Evolutionary conservation across 2,888 invertebrate genomes (phyloP), one percentile per base, ranked within the genome.

Genomic region (Asteroscopus sphinx): DNA sequence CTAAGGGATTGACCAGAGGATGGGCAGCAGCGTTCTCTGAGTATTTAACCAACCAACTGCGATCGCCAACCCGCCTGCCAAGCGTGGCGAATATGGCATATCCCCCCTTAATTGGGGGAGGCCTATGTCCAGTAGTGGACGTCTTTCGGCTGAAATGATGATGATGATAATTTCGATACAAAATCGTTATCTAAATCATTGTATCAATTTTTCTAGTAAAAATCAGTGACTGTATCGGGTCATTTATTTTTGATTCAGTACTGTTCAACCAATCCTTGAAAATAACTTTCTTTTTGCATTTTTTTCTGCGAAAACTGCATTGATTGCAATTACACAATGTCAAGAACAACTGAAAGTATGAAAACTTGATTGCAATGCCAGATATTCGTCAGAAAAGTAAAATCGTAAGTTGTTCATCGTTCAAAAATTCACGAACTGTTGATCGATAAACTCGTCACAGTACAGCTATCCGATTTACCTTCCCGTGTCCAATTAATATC

Each of bases 401-500:
- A 63, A 16, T 30, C 15, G 16, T 36, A 32, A 37, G 15, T 25
- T 12, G n/a, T 44, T 21, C 16, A 9, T 9, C 30, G 5, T 16
- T 21, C n/a, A 32, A 44, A 57, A 36, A 17, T 28, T 17, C 25
- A 13, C 17, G n/a, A 35, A n/a, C 45, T 30, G 13, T 12, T 56
- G 32, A 70, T 60, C 45, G 54, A 55, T 55, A 61, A 70, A 47
- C 17, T 40, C 13, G 32, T 65, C 33, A 32, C 33, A 21, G 36
- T 40, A 41, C 51, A 59, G 39, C 33, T 28, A 36, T 49, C 26
- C 39, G 26, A 60, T 46, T 48, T 42, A 42, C 46, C 44, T 65
- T 25, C 36, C n/a, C 49, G 8, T 36, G 17, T 46, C 51, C 52
- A 75, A 78, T 80, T 76, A 76, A 82, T 76, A 81, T 79, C 75